Conservation (phyloP, 2,888 invertebrate genomes). For the Bembecia ichneumoniformis region DNA sequence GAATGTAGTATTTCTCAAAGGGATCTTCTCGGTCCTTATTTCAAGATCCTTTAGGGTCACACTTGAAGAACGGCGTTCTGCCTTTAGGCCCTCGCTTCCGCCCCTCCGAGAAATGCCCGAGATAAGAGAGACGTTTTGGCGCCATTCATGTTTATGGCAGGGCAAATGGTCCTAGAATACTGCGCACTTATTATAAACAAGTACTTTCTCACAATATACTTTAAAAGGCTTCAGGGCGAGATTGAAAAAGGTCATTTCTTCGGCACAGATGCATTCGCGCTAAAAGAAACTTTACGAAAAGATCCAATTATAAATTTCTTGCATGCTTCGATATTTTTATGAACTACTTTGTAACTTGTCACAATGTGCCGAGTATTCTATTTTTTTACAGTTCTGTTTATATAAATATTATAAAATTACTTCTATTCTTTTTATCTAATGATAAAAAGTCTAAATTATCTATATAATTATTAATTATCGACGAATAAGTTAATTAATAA, state of each 20-base stretch:
- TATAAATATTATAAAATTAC: too few species aligned
- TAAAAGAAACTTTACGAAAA: slow-evolving; percentile 10
- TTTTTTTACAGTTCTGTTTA: too few species aligned
- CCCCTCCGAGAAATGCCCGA: slow-evolving; percentile 65
- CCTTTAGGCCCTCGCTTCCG: slow-evolving; percentile 63
- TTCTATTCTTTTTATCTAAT: too few species aligned
- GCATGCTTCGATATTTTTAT: slow-evolving; percentile 4
- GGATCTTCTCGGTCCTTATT: slow-evolving; percentile 61
- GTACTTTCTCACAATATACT: slow-evolving; percentile 37
- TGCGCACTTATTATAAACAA: slow-evolving; percentile 69
- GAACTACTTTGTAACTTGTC: slow-evolving; percentile 4
- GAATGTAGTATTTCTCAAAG: slow-evolving; percentile 61
- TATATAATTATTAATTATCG: too few species aligned
- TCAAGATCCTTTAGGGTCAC: slow-evolving; percentile 65
- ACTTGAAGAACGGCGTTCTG: slow-evolving; percentile 57
- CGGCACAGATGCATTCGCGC: slow-evolving; percentile 6
- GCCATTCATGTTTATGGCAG: slow-evolving; percentile 70
- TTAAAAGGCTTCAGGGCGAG: slow-evolving; percentile 22
- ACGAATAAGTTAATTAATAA: too few species aligned
- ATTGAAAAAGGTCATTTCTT: slow-evolving; percentile 29
- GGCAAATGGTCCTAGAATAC: slow-evolving; percentile 67
- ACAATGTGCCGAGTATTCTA: background rate
- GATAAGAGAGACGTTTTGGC: slow-evolving; percentile 72
- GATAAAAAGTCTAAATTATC: too few species aligned
- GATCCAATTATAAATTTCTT: slow-evolving; percentile 11